Conservation (phyloP, 2,113 vertebrate species). For the Emydocephalus ijimae region DNA sequence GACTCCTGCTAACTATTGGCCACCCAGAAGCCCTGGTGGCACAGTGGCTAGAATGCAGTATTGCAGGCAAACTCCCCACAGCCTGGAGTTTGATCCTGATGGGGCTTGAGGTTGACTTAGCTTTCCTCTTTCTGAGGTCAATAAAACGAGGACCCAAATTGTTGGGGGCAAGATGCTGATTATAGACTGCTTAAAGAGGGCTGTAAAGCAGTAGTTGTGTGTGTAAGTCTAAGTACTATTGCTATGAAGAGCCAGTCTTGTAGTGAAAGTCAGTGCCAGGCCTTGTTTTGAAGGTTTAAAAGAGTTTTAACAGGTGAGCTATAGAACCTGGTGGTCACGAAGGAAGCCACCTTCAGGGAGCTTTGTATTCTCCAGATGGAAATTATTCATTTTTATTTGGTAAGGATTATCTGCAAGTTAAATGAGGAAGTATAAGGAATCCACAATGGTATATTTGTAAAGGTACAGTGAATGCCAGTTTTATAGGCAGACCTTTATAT, state of each 20-base stretch:
- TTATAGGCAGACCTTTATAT: background rate
- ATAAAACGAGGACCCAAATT: background rate
- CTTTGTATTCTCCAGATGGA: background rate
- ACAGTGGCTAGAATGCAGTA: too few species aligned
- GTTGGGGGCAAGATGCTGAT: background rate
- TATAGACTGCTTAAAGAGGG: background rate
- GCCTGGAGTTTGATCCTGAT: background rate
- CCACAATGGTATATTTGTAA: background rate
- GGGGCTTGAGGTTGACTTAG: background rate
- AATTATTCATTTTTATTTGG: background rate
- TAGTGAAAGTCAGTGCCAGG: background rate
- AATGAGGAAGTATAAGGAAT: background rate
- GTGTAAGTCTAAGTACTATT: too few species aligned
- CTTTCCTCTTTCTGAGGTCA: too few species aligned
- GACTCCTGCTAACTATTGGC: background rate
- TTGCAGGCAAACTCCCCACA: background rate
- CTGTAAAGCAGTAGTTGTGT: background rate
- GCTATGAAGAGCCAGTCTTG: background rate
- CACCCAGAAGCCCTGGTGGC: too few species aligned
- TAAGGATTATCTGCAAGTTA: background rate
- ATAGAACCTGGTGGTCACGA: background rate
- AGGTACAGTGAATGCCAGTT: background rate
- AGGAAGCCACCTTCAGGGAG: background rate
- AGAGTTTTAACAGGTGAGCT: background rate
- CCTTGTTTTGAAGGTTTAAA: background rate